These are phyloP conservation scores for Oxyruncus cristatus DNA, from an alignment of 2,113 vertebrate genomes.

Conservation along the genomic window DNA sequence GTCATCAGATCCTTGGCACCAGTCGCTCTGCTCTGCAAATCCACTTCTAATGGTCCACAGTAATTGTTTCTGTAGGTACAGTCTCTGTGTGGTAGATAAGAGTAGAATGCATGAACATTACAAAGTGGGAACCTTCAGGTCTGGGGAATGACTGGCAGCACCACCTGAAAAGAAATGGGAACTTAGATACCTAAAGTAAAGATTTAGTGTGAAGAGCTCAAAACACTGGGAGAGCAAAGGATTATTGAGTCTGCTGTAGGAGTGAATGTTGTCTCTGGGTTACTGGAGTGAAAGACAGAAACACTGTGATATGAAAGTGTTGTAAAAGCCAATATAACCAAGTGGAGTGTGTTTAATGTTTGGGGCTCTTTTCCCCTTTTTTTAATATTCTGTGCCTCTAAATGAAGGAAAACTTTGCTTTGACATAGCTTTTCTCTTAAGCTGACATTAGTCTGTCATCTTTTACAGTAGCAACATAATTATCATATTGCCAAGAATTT, in stretches of 20 bases:
- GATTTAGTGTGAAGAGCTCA: neutral
- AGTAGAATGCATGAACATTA: neutral
- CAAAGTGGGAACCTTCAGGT: neutral
- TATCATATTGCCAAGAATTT: neutral
- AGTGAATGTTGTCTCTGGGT: neutral
- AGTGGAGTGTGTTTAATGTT: neutral
- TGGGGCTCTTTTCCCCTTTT: neutral
- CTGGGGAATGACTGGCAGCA: neutral
- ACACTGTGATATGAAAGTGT: neutral
- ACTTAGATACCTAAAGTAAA: neutral
- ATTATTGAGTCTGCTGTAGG: neutral
- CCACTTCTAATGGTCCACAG: neutral
- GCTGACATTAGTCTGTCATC: neutral
- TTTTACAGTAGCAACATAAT: conserved; percentile 2
- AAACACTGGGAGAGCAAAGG: neutral
- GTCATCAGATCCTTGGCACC: neutral
- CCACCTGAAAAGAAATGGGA: neutral
- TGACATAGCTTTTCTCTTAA: neutral
- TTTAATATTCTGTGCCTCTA: neutral
- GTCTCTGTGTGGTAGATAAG: neutral
- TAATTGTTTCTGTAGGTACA: neutral
- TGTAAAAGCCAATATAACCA: neutral
- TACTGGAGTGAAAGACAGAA: conserved; percentile 3
- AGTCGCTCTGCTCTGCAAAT: neutral
- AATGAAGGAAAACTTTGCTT: neutral